phyloP scores from a whole-genome alignment of 2,113 vertebrate genomes.

The Leucopsar rothschildi region DNA sequence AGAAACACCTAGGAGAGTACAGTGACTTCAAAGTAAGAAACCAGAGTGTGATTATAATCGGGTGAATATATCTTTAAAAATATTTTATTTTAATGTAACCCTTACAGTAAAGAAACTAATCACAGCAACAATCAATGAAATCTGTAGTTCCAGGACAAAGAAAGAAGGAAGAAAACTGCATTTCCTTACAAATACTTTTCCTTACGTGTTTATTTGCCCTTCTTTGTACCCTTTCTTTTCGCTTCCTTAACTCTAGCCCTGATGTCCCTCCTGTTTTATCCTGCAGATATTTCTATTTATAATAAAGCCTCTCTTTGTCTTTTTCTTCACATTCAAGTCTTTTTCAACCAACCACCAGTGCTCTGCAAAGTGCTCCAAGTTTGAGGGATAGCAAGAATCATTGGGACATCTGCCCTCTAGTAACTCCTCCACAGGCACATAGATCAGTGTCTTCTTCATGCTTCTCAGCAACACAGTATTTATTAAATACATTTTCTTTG shows the following conservation, averaged over 20 bases:
- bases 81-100: neutral
- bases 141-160: neutral
- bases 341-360: neutral
- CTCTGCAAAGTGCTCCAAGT: neutral
- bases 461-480: neutral
- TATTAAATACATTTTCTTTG: slow-evolving; percentile 14
- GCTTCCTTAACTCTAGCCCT: neutral
- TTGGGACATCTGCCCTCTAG: neutral
- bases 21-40: neutral
- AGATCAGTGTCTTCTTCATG: neutral
- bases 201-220: neutral
- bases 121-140: neutral
- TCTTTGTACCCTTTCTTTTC: neutral
- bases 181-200: neutral
- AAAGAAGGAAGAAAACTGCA: neutral
- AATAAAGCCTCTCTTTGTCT: neutral
- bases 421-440: neutral
- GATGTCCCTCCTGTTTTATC: neutral
- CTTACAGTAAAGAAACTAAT: neutral
- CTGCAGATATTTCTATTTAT: neutral
- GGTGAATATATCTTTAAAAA: neutral
- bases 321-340: neutral
- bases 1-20: neutral
- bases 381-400: neutral
- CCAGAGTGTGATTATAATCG: neutral